Evolutionary conservation across 2,888 invertebrate species (phyloP).

Genomic region (Eueremaeus valkanovi): DNA sequence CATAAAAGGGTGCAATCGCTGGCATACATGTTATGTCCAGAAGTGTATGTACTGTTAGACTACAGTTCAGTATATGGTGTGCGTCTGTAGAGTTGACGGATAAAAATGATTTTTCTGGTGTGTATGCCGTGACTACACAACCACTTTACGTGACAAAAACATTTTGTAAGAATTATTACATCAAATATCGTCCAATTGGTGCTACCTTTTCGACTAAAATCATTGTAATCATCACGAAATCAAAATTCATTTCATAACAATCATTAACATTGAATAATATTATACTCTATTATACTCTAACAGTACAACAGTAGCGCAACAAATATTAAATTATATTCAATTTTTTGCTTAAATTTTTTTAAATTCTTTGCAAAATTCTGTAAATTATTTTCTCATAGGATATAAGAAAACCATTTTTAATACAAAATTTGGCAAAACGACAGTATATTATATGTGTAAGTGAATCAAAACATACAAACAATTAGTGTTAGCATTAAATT

Average conservation of each 20-base stretch:
- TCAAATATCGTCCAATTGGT: constrained; percentile 28
- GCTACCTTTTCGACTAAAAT: neutral
- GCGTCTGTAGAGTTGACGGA: constrained; percentile 7
- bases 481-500: neutral
- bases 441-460: too few species aligned
- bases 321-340: neutral
- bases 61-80: neutral
- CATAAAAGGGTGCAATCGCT: constrained; percentile 9
- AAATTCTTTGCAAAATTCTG: too few species aligned
- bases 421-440: too few species aligned
- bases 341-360: too few species aligned
- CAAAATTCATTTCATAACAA: constrained; percentile 7
- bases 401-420: too few species aligned
- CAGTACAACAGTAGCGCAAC: neutral
- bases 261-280: constrained; percentile 8
- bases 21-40: constrained; percentile 1
- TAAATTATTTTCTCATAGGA: too few species aligned
- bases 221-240: constrained; percentile 27
- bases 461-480: neutral
- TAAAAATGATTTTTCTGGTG: constrained; percentile 11
- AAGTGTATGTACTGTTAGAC: too few species aligned
- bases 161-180: constrained; percentile 33
- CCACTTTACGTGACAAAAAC: constrained; percentile 30
- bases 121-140: neutral
- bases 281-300: neutral